Base-by-base conservation (phyloP, 2,797 vertebrate genomes). In the Myotis planiceps region DNA sequence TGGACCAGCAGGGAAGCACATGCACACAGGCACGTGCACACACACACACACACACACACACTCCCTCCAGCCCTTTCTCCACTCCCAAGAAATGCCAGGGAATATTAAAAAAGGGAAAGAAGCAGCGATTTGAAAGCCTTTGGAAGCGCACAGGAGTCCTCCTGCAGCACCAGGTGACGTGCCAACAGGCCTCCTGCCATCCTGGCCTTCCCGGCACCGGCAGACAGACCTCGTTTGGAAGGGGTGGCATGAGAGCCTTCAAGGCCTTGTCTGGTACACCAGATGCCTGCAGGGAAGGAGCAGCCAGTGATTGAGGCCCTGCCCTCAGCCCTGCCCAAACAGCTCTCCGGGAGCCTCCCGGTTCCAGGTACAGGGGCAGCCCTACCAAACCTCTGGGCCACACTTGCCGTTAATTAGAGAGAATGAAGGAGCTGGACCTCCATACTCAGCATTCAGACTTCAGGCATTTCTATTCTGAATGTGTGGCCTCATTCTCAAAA, bases 11-110 rank as follows among this genome's bases (percentile, higher is more conserved):
- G 91, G 72, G 63, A 87, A 60, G 32, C 66, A 1, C 5, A 0
- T 1, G 58, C 68, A 5, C 7, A 23, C 6, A 34, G 34, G 45
- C 9, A 1, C 0, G 0, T 29, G 55, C 14, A 0, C 2, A n/a
- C 0, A 1, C 6, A 23, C 5, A 5, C 0, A 2, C 53, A 16
- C 29, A 49, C 19, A 6, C 63, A 6, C 58, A 10, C 29, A 9
- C 42, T 60, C 32, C 27, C 68, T 23, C 1, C 23, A 18, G 18
- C 19, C 37, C 15, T 45, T 79, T 53, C 47, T 87, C 34, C 3
- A 16, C 32, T 39, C 68, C 87, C 65, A 29, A 12, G 49, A 45
- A 74, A 58, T 16, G 23, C 47, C 83, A 51, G 63, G 78, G 51
- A 65, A 65, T 29, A 5, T 21, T 4, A 14, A 19, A 45, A 76